Evolutionary conservation across 1,140 invertebrate genomes (phyloP).

Genomic region (Heliconius hewitsoni): DNA sequence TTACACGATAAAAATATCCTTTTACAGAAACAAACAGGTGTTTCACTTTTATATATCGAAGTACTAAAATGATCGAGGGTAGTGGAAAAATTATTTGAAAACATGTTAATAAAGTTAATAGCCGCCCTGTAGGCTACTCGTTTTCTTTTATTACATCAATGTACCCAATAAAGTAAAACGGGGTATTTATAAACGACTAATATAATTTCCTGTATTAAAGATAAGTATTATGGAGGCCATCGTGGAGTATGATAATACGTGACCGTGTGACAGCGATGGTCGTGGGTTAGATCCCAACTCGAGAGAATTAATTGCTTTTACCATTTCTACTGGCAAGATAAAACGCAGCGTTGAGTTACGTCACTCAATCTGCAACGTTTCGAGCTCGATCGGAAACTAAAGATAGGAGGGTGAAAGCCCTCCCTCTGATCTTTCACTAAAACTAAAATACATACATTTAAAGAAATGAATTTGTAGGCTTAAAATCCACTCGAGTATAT

Average conservation of each 20-base stretch:
- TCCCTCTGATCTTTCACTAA: too few relatives aligned
- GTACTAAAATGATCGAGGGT: background rate
- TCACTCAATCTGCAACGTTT: too few relatives aligned
- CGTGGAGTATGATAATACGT: too few relatives aligned
- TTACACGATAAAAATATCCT: background rate
- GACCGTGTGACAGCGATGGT: background rate
- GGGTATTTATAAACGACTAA: background rate
- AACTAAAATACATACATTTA: too few relatives aligned
- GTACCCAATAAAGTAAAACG: background rate
- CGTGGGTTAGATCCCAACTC: too few relatives aligned
- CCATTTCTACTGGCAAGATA: too few relatives aligned
- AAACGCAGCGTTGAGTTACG: too few relatives aligned
- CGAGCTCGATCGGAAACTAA: too few relatives aligned
- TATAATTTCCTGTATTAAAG: background rate
- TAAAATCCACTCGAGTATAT: too few relatives aligned
- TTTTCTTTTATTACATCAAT: background rate
- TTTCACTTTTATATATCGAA: background rate
- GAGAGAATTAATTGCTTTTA: too few relatives aligned
- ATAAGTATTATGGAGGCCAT: background rate
- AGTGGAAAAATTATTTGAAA: background rate
- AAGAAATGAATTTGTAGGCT: too few relatives aligned
- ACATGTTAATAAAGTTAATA: conserved; percentile 13
- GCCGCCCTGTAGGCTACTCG: background rate
- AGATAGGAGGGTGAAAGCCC: too few relatives aligned
- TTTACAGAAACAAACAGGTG: background rate